Conservation (phyloP, 2,113 vertebrate species). For the Microtus pennsylvanicus region DNA sequence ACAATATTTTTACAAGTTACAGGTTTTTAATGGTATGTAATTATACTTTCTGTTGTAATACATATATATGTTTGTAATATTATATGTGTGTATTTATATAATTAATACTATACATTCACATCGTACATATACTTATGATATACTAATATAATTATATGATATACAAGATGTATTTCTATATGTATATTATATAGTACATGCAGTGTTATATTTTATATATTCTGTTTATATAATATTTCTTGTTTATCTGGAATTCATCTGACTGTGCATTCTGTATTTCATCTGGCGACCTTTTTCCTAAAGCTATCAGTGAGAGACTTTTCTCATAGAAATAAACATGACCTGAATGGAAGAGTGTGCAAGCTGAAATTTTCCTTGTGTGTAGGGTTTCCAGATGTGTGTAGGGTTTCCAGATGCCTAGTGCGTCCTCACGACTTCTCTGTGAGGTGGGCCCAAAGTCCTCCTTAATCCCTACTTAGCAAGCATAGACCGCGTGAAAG, state of each 20-base stretch:
- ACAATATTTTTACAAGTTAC: neutral
- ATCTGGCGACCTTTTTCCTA: constrained; percentile 15
- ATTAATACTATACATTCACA: neutral
- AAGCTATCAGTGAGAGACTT: constrained; percentile 23
- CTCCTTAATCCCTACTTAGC: constrained; percentile 70
- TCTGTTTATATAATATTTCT: neutral
- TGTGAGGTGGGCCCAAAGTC: constrained; percentile 48
- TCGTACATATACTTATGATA: neutral
- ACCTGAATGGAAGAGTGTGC: neutral
- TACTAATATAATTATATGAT: neutral
- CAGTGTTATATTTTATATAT: neutral
- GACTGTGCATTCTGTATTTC: constrained; percentile 34
- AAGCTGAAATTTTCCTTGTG: neutral
- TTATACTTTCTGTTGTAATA: neutral
- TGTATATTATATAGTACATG: neutral
- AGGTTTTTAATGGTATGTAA: neutral
- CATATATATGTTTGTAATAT: neutral
- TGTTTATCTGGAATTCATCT: constrained; percentile 39
- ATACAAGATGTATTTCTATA: neutral
- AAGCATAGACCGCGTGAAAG: constrained; percentile 50
- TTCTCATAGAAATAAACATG: constrained; percentile 24
- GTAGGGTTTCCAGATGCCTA: neutral
- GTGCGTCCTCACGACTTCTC: constrained; percentile 38
- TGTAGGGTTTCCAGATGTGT: neutral
- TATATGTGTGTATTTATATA: neutral